Evolutionary conservation across 2,797 vertebrate genomes (phyloP).

Genomic region (Rhinogobio ventralis): DNA sequence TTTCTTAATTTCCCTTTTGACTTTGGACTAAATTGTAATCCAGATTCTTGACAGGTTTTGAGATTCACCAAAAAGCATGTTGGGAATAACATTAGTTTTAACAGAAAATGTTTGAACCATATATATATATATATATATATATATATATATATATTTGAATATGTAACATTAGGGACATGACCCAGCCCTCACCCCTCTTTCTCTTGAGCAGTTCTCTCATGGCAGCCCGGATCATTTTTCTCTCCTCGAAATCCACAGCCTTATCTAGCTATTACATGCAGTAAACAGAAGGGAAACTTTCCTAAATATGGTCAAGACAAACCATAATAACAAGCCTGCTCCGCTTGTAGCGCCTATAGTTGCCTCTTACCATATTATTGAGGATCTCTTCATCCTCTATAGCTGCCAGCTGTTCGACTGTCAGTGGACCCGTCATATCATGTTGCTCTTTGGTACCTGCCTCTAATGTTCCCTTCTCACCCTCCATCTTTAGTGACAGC

Average conservation of each 20-base stretch:
- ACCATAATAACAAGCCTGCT: background rate
- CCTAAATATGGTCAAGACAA: conserved; percentile 39
- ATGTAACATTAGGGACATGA: conserved; percentile 7
- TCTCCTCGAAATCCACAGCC: conserved; percentile 87
- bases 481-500: conserved; percentile 66
- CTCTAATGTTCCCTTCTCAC: conserved; percentile 43
- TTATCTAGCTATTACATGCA: conserved; percentile 82
- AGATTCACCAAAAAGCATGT: background rate
- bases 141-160: no score
- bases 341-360: background rate
- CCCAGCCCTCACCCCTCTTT: conserved; percentile 83
- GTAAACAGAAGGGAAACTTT: conserved; percentile 36
- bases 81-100: background rate
- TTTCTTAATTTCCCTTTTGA: background rate
- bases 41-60: background rate
- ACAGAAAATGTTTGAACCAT: conserved; percentile 6
- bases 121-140: no score
- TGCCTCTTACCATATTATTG: conserved; percentile 87
- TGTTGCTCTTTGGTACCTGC: conserved; percentile 12
- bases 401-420: conserved; percentile 78
- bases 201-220: conserved; percentile 91
- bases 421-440: conserved; percentile 61
- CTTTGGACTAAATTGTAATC: background rate
- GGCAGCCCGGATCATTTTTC: conserved; percentile 87
- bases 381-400: conserved; percentile 92